Percentiles rank a stretch among this genome's conserved stretches.
These are phyloP conservation scores for Otus sunia DNA, from an alignment of 2,113 vertebrate genomes.

Conservation along the genomic window DNA sequence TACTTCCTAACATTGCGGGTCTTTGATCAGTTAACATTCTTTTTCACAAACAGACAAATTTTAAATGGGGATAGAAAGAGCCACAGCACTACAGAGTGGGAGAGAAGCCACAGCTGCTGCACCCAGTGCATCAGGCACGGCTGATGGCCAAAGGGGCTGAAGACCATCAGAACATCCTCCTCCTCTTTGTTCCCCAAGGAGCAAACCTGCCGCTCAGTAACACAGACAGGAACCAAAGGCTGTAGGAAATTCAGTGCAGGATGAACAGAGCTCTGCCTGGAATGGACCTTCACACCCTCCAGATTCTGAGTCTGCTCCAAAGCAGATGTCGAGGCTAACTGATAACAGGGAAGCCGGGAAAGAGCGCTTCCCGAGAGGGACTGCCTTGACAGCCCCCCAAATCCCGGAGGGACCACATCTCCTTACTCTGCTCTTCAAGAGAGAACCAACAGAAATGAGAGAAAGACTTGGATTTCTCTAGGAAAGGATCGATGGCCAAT, in stretches of 20 bases:
- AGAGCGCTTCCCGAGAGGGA: not conserved
- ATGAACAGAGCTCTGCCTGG: not conserved
- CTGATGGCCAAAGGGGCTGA: not conserved
- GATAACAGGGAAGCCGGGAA: not conserved
- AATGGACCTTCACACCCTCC: not conserved
- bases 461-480: not conserved
- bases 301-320: not conserved
- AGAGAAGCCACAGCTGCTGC: not conserved
- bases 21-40: not conserved
- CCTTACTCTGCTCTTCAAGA: not conserved
- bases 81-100: accelerated
- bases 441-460: not conserved
- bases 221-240: not conserved
- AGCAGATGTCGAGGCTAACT: not conserved
- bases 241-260: not conserved
- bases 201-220: not conserved
- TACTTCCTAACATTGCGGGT: too few relatives aligned
- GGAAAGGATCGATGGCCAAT: not conserved
- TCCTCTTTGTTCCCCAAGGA: not conserved
- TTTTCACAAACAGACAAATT: not conserved
- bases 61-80: not conserved
- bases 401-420: not conserved
- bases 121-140: accelerated
- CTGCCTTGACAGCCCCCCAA: not conserved
- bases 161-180: not conserved